Evolutionary conservation across 2,888 invertebrate species (phyloP).

Genomic region (Melieria picta): DNA sequence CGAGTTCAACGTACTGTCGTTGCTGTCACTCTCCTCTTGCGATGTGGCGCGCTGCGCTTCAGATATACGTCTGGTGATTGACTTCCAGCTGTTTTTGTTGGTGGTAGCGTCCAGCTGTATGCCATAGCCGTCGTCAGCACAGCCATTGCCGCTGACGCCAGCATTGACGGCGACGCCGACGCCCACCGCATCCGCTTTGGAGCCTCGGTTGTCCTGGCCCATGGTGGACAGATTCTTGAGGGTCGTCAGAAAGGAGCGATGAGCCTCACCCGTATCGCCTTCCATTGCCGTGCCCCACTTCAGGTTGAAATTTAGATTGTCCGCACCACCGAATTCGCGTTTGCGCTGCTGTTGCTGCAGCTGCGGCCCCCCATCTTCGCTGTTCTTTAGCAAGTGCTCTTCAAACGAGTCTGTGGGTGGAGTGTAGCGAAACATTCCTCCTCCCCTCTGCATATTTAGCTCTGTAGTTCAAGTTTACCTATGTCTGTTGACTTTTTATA

Average conservation of each 20-base stretch:
- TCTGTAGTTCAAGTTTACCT: conserved; percentile 15
- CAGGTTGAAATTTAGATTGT: conserved; percentile 24
- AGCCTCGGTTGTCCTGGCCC: not conserved
- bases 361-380: conserved; percentile 1
- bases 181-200: not conserved
- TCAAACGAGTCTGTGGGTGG: conserved; percentile 10
- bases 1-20: conserved; percentile 26
- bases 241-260: conserved; percentile 18
- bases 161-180: not conserved
- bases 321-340: conserved; percentile 26
- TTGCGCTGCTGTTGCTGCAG: conserved; percentile 12
- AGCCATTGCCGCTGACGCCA: not conserved
- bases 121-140: not conserved
- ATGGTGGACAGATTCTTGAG: conserved; percentile 8
- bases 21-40: conserved; percentile 35
- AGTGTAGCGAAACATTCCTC: conserved; percentile 5
- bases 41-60: not conserved
- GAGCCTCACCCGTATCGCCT: not conserved
- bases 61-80: conserved; percentile 15
- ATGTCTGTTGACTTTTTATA: conserved; percentile 19
- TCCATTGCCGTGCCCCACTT: conserved; percentile 11
- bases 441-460: conserved; percentile 15
- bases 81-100: conserved; percentile 6
- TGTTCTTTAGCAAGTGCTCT: conserved; percentile 10
- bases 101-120: not conserved